Conservation (phyloP, 2,888 invertebrate genomes). For the Noctuana brunneofusca region DNA sequence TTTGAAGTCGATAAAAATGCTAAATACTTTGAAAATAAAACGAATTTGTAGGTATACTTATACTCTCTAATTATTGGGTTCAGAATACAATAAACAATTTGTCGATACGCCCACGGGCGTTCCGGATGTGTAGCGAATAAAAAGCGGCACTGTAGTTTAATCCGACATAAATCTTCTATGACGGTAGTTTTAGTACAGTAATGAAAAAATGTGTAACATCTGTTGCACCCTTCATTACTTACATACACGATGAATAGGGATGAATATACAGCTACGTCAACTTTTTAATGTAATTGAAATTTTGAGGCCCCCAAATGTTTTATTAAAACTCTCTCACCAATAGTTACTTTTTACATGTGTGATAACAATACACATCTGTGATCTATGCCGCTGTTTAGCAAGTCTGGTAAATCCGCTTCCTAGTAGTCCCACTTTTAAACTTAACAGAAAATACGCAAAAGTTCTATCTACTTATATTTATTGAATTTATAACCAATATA, state of each 20-base stretch:
- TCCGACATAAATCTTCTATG: conserved; percentile 75
- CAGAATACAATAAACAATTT: conserved; percentile 65
- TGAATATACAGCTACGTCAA: conserved; percentile 66
- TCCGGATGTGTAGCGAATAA: conserved; percentile 73
- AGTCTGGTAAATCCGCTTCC: no score
- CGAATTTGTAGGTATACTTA: conserved; percentile 15
- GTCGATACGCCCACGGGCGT: conserved; percentile 70
- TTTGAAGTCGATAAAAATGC: neutral
- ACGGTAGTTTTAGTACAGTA: conserved; percentile 69
- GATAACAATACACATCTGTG: neutral
- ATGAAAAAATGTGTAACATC: conserved; percentile 80
- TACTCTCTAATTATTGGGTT: conserved; percentile 53
- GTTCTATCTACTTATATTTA: no score
- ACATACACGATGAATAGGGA: conserved; percentile 65
- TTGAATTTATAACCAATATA: neutral
- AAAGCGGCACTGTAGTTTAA: conserved; percentile 72
- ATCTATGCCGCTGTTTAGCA: neutral
- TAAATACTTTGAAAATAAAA: neutral
- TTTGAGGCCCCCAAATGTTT: conserved; percentile 72
- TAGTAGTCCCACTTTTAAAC: no score
- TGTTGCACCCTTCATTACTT: conserved; percentile 81
- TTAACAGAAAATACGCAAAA: no score
- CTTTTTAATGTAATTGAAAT: conserved; percentile 81
- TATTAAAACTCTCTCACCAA: conserved; percentile 65
- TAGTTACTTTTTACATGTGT: conserved; percentile 1